Evolutionary conservation across 2,888 invertebrate genomes (phyloP), one percentile per base, ranked within the genome.

Genomic region (Eupithecia tripunctaria): DNA sequence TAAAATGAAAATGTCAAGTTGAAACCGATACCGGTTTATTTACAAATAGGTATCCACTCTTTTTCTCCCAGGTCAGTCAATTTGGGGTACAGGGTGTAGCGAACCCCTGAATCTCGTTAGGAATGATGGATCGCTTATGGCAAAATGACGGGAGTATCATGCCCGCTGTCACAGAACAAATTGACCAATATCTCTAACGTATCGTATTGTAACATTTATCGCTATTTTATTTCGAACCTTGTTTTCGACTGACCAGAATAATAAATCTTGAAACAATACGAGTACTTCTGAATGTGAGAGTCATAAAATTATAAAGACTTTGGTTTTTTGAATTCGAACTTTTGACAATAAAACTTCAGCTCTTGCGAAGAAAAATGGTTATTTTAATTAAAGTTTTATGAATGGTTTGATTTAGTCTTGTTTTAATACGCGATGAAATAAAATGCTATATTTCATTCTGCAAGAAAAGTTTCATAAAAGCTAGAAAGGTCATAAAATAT

Each of bases 41-140:
- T 63, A 36, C 62, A 29, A 63, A 63, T 71, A 10, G 21, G 21
- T 25, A 56, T 25, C 21, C 56, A 70, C 82, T 79, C 84, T 82
- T 67, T 71, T 32, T 32, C 56, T 78, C 81, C 79, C 67, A 47
- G 59, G 47, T 32, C 10, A 32, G n/a, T n/a, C 62, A 38, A 25
- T 38, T 25, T 38, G 38, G 38, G 64, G 66, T 66, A 59, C 18
- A 18, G 29, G 41, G 74, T 62, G 68, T 68, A 74, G 68, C 71
- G 32, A 32, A 68, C 71, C 41, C 68, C 68, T 51, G 75, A 72
- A 70, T 85, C 88, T 91, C 88, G 88, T 91, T 91, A 90, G 82
- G 70, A 65, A 79, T 90, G 89, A 90, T 87, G 83, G 86, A 90
- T 90, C 82, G 80, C 76, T 73, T 72, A 67, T 73, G 71, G 73